Percentiles rank a stretch among this genome's conserved stretches.
Conservation (phyloP, 2,113 vertebrate species). For the Syrmaticus mikado region DNA sequence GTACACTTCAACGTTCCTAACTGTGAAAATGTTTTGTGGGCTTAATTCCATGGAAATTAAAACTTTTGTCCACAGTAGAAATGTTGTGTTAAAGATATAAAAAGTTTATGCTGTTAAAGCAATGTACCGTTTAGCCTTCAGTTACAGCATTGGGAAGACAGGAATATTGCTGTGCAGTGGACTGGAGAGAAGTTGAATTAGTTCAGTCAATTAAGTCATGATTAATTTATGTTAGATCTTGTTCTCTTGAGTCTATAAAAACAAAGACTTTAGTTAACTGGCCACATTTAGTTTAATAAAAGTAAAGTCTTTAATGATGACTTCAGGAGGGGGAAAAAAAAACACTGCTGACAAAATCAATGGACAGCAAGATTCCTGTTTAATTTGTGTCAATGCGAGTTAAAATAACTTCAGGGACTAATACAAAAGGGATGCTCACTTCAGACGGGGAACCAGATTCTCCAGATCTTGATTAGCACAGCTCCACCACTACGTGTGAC, state of each 20-base stretch:
- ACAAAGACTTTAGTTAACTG: constrained; percentile 75
- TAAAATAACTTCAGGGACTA: constrained; percentile 39
- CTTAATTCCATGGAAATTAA: constrained; percentile 65
- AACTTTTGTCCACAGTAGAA: constrained; percentile 55
- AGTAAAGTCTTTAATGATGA: constrained; percentile 76
- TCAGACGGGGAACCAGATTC: neutral
- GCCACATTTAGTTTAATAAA: constrained; percentile 79
- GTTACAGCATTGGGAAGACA: constrained; percentile 57
- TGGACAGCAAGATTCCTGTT: constrained; percentile 56
- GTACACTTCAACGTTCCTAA: neutral
- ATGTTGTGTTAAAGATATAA: neutral
- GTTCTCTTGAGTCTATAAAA: constrained; percentile 77
- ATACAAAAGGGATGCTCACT: neutral
- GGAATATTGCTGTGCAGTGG: constrained; percentile 75
- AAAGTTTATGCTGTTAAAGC: constrained; percentile 30
- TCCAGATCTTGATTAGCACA: neutral
- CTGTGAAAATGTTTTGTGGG: constrained; percentile 13
- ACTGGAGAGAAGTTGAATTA: constrained; percentile 78
- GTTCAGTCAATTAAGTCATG: constrained; percentile 84
- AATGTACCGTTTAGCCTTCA: constrained; percentile 71
- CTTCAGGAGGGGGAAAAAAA: constrained; percentile 44
- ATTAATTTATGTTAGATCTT: constrained; percentile 82
- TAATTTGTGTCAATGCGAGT: constrained; percentile 64
- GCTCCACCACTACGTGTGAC: neutral
- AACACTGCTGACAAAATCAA: constrained; percentile 64